Evolutionary conservation across 2,113 vertebrate genomes (phyloP).

Genomic region (Procavia capensis): DNA sequence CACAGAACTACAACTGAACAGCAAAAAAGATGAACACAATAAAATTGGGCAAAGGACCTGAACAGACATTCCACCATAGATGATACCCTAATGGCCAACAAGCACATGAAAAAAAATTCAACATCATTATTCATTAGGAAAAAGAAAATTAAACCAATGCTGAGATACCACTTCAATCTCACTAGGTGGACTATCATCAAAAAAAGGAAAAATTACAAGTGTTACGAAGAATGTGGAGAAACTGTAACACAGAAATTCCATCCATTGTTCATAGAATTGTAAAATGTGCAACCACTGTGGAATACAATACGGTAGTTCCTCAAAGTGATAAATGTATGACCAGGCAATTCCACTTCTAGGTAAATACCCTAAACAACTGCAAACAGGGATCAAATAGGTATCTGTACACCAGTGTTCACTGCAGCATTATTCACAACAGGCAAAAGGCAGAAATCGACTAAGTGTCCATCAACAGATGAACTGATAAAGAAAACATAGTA

Average conservation of each 20-base stretch:
- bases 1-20: not conserved
- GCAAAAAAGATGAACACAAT: not conserved
- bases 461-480: not conserved
- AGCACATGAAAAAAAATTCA: not conserved
- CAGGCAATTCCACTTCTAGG: not conserved
- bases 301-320: too few relatives aligned
- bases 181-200: not conserved
- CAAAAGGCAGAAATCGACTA: not conserved
- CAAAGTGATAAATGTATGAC: too few relatives aligned
- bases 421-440: not conserved
- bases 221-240: not conserved
- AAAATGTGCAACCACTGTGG: not conserved
- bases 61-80: not conserved
- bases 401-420: not conserved
- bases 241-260: too few relatives aligned
- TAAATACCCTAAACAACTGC: not conserved
- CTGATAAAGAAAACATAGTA: not conserved
- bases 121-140: too few relatives aligned
- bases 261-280: not conserved
- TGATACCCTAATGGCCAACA: not conserved
- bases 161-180: too few relatives aligned
- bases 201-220: not conserved
- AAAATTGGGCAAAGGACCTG: not conserved
- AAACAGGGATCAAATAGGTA: not conserved
- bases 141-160: too few relatives aligned